Base-by-base conservation (phyloP, 2,113 vertebrate genomes). In the Microtus richardsoni region DNA sequence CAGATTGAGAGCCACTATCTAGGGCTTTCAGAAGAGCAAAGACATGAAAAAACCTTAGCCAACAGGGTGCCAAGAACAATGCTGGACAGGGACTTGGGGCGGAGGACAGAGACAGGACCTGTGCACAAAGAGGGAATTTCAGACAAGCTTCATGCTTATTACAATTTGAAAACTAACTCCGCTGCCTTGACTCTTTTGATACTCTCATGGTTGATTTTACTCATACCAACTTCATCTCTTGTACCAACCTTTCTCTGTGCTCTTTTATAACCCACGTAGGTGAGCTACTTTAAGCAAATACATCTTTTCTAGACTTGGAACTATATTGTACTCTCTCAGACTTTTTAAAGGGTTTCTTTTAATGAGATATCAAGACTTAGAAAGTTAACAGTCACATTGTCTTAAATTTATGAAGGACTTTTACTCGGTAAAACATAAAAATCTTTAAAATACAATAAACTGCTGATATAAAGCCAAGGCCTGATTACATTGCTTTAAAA, bases 341-440 rank as follows among this genome's bases (percentile, higher is more conserved):
- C 47, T 47, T 91, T 89, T 62, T 2, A 79, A 58, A 79, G 12
- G 7, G 5, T n/a, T 66, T 78, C 4, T 58, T 80, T 90, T 64
- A 87, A 44, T 78, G 68, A 84, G 73, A 89, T 91, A 83, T 3
- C 5, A 75, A 36, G 19, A n/a, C 44, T 64, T 52, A 60, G 22
- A 88, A 80, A 73, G 44, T 87, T 80, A 70, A 71, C 2, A 84
- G 41, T 30, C 11, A 47, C 21, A 21, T 94, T 47, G 44, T 89
- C 58, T 91, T 93, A 89, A 26, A 71, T 39, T 96, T 79, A 70
- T 79, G 52, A 89, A 70, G 49, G 79, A 3, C 5, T 87, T 95
- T 47, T 90, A 94, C 13, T 84, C 41, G 92, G 71, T 36, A 39
- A 92, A 79, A 2, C 22, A 62, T 36, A 28, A 64, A 58, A 0